Percentiles rank a stretch among this genome's conserved stretches.
Conservation (phyloP, 2,113 vertebrate genomes). For the Panurus biarmicus region DNA sequence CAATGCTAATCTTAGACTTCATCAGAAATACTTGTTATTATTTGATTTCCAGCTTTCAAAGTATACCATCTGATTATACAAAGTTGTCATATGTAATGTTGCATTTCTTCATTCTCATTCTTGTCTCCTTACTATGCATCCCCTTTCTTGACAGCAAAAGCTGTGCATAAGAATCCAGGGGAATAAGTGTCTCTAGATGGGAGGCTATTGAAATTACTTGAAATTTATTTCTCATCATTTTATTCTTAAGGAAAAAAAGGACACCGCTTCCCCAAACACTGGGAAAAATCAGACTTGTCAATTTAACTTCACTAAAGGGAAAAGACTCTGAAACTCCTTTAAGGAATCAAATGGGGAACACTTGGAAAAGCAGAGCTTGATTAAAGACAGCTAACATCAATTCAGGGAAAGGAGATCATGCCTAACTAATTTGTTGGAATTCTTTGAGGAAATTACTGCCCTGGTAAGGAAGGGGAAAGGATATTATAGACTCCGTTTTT, state of each 20-base stretch:
- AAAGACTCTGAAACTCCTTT: slow-evolving; percentile 51
- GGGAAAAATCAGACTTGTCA: slow-evolving; percentile 42
- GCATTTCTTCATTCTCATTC: background rate
- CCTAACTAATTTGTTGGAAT: slow-evolving; percentile 78
- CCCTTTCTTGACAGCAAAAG: background rate
- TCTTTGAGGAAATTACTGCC: slow-evolving; percentile 75
- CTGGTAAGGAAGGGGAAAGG: slow-evolving; percentile 57
- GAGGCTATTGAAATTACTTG: background rate
- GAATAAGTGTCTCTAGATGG: background rate
- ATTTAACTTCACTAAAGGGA: slow-evolving; percentile 24
- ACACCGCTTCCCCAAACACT: background rate
- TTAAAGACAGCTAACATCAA: slow-evolving; percentile 76
- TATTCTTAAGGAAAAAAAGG: background rate
- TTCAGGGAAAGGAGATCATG: slow-evolving; percentile 71
- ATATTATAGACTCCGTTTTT: slow-evolving; percentile 64
- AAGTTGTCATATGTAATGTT: background rate
- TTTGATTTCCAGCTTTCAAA: background rate
- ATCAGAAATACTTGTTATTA: background rate
- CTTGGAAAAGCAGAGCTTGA: slow-evolving; percentile 75
- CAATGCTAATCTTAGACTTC: background rate
- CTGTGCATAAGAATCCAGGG: background rate
- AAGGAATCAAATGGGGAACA: slow-evolving; percentile 71
- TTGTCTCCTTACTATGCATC: background rate
- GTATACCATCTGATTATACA: background rate
- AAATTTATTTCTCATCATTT: background rate